phyloP scores from a whole-genome alignment of 92 coral and sea anemone species.

The Nematostella vectensis region DNA sequence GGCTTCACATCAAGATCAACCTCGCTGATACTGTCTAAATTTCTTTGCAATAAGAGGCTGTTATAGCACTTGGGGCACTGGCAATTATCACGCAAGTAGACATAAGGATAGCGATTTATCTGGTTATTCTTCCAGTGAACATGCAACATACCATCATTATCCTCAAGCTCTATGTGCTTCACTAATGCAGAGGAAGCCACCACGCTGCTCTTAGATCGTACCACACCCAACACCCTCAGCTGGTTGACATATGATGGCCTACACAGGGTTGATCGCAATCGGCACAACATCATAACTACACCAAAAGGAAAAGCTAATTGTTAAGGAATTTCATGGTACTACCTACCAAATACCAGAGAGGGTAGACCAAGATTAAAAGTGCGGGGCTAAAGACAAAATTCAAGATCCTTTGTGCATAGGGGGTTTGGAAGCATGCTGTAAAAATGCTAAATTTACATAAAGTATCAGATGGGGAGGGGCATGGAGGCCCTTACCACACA shows the following conservation, averaged over 20 bases:
- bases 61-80: constrained; percentile 58
- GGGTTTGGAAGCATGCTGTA: too few relatives aligned
- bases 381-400: too few relatives aligned
- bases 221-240: not conserved
- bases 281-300: too few relatives aligned
- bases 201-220: not conserved
- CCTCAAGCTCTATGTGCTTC: constrained; percentile 12
- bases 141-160: constrained; percentile 25
- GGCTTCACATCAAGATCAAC: constrained; percentile 38
- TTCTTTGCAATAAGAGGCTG: constrained; percentile 24
- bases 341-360: too few relatives aligned
- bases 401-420: too few relatives aligned
- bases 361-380: too few relatives aligned
- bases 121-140: constrained; percentile 49
- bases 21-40: constrained; percentile 33
- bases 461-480: too few relatives aligned
- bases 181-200: constrained; percentile 13
- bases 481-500: too few relatives aligned
- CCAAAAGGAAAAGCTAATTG: too few relatives aligned
- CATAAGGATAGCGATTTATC: constrained; percentile 55
- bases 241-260: not conserved
- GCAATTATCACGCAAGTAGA: constrained; percentile 64
- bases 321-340: too few relatives aligned
- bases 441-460: too few relatives aligned
- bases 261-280: too few relatives aligned